Evolutionary conservation across 2,113 vertebrate species (phyloP).

Genomic region (Vulpes vulpes): DNA sequence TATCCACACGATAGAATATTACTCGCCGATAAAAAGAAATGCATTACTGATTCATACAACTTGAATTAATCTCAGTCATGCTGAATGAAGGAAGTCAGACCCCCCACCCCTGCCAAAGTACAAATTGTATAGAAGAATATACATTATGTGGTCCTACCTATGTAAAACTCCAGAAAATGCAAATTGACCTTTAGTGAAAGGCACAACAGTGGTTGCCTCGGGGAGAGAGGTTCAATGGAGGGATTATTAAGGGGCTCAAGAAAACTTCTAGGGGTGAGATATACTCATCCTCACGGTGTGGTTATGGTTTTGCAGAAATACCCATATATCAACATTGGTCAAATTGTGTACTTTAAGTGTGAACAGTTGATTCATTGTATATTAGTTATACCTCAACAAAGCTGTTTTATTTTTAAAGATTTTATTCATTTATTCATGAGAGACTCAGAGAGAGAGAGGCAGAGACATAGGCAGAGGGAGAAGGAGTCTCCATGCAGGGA

Average conservation of each 20-base stretch:
- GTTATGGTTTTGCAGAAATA: not conserved
- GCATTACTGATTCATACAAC: not conserved
- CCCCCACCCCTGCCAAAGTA: not conserved
- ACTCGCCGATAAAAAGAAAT: not conserved
- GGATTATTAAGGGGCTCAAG: not conserved
- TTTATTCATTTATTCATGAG: too few species aligned
- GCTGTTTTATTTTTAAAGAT: too few species aligned
- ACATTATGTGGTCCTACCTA: not conserved
- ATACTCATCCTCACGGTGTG: not conserved
- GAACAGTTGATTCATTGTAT: not conserved
- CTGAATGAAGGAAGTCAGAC: not conserved
- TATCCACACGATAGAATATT: not conserved
- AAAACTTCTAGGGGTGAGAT: not conserved
- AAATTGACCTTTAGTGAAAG: not conserved
- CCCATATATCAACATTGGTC: not conserved
- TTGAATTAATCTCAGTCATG: not conserved
- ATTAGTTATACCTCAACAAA: too few species aligned
- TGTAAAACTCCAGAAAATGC: not conserved
- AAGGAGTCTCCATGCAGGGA: too few species aligned
- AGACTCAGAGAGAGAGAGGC: too few species aligned
- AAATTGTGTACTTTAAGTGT: not conserved
- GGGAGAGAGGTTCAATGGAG: not conserved
- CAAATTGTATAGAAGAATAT: not conserved
- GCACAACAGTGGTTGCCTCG: not conserved
- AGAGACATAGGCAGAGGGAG: too few species aligned